phyloP scores from a whole-genome alignment of 2,797 vertebrate species.

The Platyrinchus mystaceus region DNA sequence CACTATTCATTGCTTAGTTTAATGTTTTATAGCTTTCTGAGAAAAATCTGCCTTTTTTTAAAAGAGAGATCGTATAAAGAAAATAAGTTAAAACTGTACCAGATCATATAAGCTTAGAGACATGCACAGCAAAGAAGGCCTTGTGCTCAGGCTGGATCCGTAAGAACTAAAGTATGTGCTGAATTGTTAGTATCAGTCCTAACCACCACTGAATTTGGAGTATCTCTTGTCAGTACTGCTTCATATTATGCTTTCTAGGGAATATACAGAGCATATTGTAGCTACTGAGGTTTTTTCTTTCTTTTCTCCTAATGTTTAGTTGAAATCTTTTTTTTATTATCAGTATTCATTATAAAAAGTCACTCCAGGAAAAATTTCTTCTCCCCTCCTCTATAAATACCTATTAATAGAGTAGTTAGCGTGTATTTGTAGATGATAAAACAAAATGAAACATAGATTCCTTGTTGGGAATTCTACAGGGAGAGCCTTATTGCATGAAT shows the following conservation, averaged over 20 bases:
- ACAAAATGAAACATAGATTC: not conserved
- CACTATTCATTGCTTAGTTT: not conserved
- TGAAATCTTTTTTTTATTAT: conserved; percentile 27
- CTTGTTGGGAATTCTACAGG: not conserved
- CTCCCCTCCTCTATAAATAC: not conserved
- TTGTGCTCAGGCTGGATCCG: not conserved
- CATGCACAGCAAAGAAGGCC: not conserved
- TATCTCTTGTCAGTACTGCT: not conserved
- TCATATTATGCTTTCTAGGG: not conserved
- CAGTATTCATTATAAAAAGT: not conserved
- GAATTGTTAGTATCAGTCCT: not conserved
- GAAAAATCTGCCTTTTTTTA: not conserved
- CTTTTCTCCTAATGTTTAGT: not conserved
- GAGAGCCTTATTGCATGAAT: not conserved
- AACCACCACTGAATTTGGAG: not conserved
- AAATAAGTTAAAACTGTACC: not conserved
- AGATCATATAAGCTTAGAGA: not conserved
- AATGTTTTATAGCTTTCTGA: not conserved
- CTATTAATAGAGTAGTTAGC: not conserved
- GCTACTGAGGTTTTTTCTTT: not conserved
- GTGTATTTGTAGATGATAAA: not conserved
- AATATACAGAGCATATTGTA: not conserved
- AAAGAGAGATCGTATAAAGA: not conserved
- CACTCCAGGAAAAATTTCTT: not conserved
- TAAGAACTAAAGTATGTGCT: not conserved